Percentiles rank a stretch among this genome's conserved stretches.
Evolutionary conservation across 2,888 invertebrate species (phyloP).

Genomic region (Anarsia innoxiella): DNA sequence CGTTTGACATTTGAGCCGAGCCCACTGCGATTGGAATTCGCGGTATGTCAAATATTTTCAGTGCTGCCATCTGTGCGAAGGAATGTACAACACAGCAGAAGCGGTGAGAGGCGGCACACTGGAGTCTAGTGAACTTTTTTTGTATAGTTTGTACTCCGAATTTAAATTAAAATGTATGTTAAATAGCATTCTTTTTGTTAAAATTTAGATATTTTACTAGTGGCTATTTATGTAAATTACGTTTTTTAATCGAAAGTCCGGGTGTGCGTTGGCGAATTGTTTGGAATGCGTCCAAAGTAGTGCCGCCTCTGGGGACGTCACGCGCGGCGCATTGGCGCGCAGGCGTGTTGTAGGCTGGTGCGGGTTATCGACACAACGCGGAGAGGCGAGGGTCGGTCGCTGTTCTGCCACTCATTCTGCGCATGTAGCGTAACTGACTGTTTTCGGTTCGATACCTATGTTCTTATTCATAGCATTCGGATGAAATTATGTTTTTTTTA

Average conservation of each 20-base stretch:
- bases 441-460: constrained; percentile 63
- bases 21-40: constrained; percentile 79
- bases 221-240: neutral
- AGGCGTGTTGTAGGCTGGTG: constrained; percentile 61
- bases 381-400: constrained; percentile 46
- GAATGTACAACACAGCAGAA: constrained; percentile 54
- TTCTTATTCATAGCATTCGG: no score
- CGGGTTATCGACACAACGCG: constrained; percentile 70
- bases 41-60: constrained; percentile 81
- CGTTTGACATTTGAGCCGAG: constrained; percentile 84
- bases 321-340: constrained; percentile 37
- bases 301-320: constrained; percentile 57
- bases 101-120: constrained; percentile 63
- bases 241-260: constrained; percentile 41
- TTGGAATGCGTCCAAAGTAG: constrained; percentile 60
- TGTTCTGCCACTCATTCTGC: constrained; percentile 31
- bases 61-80: constrained; percentile 76
- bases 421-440: constrained; percentile 51
- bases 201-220: neutral
- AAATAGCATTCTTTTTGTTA: no score
- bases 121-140: constrained; percentile 34
- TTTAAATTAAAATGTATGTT: no score
- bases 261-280: constrained; percentile 46
- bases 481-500: no score
- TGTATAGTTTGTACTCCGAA: no score